Evolutionary conservation across 2,113 vertebrate genomes (phyloP), one percentile per base, ranked within the genome.

Genomic region (Podocnemis expansa): DNA sequence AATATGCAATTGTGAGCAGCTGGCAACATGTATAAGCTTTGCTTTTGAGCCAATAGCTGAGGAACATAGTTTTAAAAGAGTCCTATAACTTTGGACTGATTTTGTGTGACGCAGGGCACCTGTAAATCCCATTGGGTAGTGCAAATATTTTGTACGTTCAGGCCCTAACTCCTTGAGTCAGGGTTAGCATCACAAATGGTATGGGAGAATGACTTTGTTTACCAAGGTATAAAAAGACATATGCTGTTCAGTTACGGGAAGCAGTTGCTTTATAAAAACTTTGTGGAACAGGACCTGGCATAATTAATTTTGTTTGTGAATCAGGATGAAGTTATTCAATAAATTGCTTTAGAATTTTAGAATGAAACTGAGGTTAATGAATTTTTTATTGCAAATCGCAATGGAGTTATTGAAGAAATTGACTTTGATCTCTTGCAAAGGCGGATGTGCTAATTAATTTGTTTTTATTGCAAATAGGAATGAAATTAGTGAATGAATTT

Each of bases 401-500:
- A 93, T 80, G 34, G 91, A 95, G 95, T 84, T 85, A 95, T 93
- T 94, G 54, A 89, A 88, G 41, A 5, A 94, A 96, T 93, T 96
- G 78, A 24, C 93, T 95, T 49, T 91, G 43, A 91, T 95, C 78
- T 91, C 54, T 95, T 91, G 41, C 27, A 89, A 86, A 89, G n/a
- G 31, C 88, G 2, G 17, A 82, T 88, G 13, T 90, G 88, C 55
- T 95, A 96, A 89, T 92, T 96, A 94, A 95, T 94, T 96, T 95
- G 34, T 29, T 94, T 95, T 97, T 95, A 89, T 93, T 94, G 80
- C 88, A 95, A 94, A 85, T 88, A 93, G 89, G 89, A 94, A 96
- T 89, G n/a, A 84, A 85, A 92, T 93, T 75, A 78, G 16, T 91
- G 38, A 47, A 38, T 41, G 6, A 25, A 82, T 90, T 91, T 86